These are phyloP conservation scores for Periophthalmus modestus DNA, from an alignment of 2,113 vertebrate species.

Conservation along the genomic window DNA sequence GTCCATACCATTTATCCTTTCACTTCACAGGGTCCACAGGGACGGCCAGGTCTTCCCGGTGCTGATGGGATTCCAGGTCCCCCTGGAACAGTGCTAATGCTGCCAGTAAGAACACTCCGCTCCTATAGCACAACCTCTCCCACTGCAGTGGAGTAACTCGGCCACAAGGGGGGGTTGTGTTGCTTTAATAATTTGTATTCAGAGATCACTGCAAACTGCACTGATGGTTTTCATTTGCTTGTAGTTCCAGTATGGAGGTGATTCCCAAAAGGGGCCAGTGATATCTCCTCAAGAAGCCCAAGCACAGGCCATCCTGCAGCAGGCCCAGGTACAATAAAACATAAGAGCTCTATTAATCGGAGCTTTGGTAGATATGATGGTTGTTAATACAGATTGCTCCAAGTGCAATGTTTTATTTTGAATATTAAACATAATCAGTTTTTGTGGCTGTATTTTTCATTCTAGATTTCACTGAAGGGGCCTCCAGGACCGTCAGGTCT, in stretches of 20 bases:
- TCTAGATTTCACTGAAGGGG: constrained; percentile 86
- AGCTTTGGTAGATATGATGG: not conserved
- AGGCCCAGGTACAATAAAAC: constrained; percentile 78
- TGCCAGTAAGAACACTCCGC: constrained; percentile 82
- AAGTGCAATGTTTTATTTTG: not conserved
- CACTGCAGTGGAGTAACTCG: constrained; percentile 21
- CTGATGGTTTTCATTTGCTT: constrained; percentile 26
- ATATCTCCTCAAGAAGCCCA: constrained; percentile 88
- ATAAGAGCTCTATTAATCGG: not conserved
- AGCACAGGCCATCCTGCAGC: constrained; percentile 88
- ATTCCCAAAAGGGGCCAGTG: constrained; percentile 83
- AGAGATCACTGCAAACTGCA: constrained; percentile 27
- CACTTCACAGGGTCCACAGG: constrained; percentile 80
- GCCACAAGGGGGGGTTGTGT: constrained; percentile 78
- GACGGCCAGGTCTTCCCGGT: constrained; percentile 84
- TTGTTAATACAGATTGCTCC: not conserved
- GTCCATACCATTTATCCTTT: constrained; percentile 1
- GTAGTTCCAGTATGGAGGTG: constrained; percentile 84
- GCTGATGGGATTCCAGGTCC: constrained; percentile 84
- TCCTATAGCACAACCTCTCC: not conserved
- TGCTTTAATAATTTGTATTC: constrained; percentile 55
- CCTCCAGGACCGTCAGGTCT: constrained; percentile 85
- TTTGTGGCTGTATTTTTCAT: constrained; percentile 21
- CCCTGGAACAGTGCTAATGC: constrained; percentile 87
- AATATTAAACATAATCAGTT: not conserved